phyloP scores from a whole-genome alignment of 2,797 vertebrate genomes.

The Cyclura pinguis region DNA sequence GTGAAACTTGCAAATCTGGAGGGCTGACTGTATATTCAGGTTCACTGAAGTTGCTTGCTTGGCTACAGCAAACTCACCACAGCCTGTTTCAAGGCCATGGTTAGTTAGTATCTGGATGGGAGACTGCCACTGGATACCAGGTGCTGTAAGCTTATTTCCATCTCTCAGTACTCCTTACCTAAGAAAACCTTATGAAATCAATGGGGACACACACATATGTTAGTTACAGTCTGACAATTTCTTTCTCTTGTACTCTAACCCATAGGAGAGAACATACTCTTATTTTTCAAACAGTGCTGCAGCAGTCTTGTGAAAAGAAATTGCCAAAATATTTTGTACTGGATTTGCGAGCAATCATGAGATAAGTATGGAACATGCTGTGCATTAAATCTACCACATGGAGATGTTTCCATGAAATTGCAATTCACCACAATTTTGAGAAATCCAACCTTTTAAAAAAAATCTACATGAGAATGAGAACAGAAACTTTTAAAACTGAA shows the following conservation, averaged over 20 bases:
- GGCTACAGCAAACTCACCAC: not conserved
- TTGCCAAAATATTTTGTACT: not conserved
- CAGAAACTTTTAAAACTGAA: conserved; percentile 3
- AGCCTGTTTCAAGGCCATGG: not conserved
- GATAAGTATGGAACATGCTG: not conserved
- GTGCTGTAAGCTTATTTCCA: too few species aligned
- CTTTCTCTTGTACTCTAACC: not conserved
- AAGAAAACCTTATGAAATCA: too few species aligned
- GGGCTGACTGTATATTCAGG: not conserved
- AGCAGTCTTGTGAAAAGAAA: not conserved
- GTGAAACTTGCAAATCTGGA: too few species aligned
- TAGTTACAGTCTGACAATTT: not conserved
- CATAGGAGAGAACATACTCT: not conserved
- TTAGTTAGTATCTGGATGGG: too few species aligned
- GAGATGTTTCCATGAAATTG: not conserved
- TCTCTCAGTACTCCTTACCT: too few species aligned
- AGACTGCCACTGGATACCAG: too few species aligned
- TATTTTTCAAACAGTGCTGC: not conserved
- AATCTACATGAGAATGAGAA: not conserved
- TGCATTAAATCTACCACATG: not conserved
- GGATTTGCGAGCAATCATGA: not conserved
- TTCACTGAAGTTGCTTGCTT: not conserved
- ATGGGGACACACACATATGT: not conserved
- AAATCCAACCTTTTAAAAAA: not conserved
- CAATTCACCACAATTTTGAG: not conserved